Percentiles rank a stretch among this genome's conserved stretches.
Evolutionary conservation across 2,797 vertebrate genomes (phyloP).

Genomic region (Poecilia wingei): DNA sequence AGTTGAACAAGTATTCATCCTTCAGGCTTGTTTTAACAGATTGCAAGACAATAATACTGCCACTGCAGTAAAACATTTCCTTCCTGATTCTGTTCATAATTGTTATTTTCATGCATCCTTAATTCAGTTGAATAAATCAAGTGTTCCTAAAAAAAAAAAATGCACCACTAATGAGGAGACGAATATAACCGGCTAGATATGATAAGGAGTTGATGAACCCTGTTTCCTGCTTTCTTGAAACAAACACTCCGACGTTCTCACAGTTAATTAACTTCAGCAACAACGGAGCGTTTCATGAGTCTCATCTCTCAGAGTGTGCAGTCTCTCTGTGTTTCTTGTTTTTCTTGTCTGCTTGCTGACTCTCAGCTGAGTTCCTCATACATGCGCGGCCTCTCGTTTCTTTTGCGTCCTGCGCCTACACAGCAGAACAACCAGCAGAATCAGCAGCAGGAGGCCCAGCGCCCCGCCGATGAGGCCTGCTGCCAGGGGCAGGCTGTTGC

Average conservation of each 20-base stretch:
- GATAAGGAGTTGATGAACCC: conserved; percentile 8
- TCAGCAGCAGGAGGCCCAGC: conserved; percentile 71
- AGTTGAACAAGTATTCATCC: background rate
- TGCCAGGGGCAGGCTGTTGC: conserved; percentile 52
- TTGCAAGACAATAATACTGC: background rate
- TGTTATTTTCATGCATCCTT: background rate
- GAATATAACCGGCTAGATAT: background rate
- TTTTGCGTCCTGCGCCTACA: conserved; percentile 69
- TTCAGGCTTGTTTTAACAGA: background rate
- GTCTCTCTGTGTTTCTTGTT: conserved; percentile 2
- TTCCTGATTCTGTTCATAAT: background rate
- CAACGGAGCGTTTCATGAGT: conserved; percentile 10
- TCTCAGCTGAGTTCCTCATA: conserved; percentile 8
- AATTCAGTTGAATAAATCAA: background rate
- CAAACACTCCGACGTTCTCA: conserved; percentile 1
- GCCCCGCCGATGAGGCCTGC: conserved; percentile 76
- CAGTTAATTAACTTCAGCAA: conserved; percentile 30
- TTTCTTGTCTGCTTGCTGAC: conserved; percentile 20
- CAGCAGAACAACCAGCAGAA: conserved; percentile 67
- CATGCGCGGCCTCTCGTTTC: conserved; percentile 51
- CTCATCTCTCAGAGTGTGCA: conserved; percentile 29
- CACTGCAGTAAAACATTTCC: background rate
- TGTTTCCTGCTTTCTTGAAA: conserved; percentile 17
- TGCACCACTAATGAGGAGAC: background rate
- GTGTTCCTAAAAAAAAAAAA: conserved; percentile 8